Conservation (phyloP, 2,888 invertebrate genomes). For the Drosophila robusta region DNA sequence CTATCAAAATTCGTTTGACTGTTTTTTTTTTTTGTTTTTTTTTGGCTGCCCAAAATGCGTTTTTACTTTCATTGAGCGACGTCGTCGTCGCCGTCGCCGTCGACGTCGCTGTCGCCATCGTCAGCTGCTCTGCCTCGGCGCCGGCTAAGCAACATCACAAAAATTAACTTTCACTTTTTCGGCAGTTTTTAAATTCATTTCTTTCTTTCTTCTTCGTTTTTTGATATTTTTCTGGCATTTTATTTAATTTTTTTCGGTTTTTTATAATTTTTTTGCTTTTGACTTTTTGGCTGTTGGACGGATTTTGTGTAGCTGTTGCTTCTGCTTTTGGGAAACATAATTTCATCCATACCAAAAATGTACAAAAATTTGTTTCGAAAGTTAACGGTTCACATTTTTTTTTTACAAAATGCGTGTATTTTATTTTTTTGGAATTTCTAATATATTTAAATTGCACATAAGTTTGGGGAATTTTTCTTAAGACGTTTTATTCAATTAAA, state of each 20-base stretch:
- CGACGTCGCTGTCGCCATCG: constrained; percentile 29
- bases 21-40: constrained; percentile 11
- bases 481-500: too few relatives aligned
- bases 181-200: constrained; percentile 82
- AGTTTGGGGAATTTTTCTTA: too few relatives aligned
- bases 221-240: constrained; percentile 48
- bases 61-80: constrained; percentile 82
- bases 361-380: constrained; percentile 46
- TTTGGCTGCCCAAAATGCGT: constrained; percentile 65
- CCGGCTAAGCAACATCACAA: constrained; percentile 74
- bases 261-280: constrained; percentile 22
- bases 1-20: constrained; percentile 63
- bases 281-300: constrained; percentile 49
- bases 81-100: constrained; percentile 33
- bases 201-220: constrained; percentile 65
- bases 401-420: constrained; percentile 37
- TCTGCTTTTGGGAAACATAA: constrained; percentile 49
- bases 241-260: constrained; percentile 35
- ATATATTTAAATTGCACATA: constrained; percentile 17
- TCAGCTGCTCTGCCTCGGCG: constrained; percentile 48
- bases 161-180: constrained; percentile 85
- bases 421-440: constrained; percentile 18
- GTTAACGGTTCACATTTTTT: constrained; percentile 26
- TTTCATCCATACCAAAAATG: constrained; percentile 54
- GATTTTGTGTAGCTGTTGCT: constrained; percentile 27